These are phyloP conservation scores for Rhynchopsitta pachyrhyncha DNA, from an alignment of 2,113 vertebrate genomes.

Conservation along the genomic window DNA sequence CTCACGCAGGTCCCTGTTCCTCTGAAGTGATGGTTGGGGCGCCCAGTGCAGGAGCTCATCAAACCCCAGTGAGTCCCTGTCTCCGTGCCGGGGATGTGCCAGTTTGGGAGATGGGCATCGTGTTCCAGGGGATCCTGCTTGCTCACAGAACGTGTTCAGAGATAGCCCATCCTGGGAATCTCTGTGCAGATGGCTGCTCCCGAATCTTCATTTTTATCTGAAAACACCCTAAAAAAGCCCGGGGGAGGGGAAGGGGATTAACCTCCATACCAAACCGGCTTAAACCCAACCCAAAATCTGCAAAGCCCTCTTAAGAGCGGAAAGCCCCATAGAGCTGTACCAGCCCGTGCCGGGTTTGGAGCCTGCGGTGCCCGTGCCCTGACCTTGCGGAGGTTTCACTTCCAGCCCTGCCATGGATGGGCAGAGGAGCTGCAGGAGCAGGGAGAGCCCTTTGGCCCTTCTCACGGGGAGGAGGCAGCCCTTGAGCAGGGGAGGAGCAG, in stretches of 20 bases:
- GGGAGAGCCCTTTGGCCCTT: not conserved
- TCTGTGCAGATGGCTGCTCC: not conserved
- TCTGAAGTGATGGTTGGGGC: not conserved
- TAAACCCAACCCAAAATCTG: not conserved
- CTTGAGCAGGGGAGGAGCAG: not conserved
- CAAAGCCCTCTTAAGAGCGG: not conserved
- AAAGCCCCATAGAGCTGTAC: not conserved
- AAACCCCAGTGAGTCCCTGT: not conserved
- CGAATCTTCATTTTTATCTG: not conserved
- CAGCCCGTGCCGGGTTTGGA: not conserved
- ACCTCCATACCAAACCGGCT: slow-evolving; percentile 25
- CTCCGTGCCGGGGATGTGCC: not conserved
- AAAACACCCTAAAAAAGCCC: not conserved
- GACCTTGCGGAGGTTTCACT: not conserved
- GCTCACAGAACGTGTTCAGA: too few relatives aligned
- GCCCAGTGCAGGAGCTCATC: not conserved
- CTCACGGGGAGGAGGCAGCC: not conserved
- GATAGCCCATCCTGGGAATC: too few relatives aligned
- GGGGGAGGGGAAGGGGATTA: not conserved
- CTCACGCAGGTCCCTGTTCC: not conserved
- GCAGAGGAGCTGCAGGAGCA: not conserved
- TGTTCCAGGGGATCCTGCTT: not conserved
- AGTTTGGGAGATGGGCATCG: not conserved
- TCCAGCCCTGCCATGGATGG: not conserved
- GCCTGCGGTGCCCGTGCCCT: rapidly evolving